These are phyloP conservation scores for Myanophis thanlyinensis DNA, from an alignment of 2,113 vertebrate genomes.

Conservation along the genomic window DNA sequence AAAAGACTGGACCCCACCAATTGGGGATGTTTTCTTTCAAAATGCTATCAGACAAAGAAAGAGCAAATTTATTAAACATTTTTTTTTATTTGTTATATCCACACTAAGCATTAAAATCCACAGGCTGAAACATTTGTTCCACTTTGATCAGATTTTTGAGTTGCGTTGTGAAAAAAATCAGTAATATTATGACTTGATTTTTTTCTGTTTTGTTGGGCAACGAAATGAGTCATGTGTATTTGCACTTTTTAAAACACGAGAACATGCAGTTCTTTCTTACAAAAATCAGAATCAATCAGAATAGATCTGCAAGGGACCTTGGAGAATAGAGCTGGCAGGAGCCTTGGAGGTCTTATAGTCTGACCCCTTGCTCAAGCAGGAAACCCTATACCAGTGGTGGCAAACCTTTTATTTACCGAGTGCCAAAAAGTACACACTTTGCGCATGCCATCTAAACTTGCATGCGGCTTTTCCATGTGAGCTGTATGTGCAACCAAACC, in stretches of 20 bases:
- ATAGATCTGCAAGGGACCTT: neutral
- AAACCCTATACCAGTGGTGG: neutral
- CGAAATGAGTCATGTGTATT: neutral
- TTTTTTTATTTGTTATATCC: neutral
- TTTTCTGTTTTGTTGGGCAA: neutral
- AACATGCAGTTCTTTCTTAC: neutral
- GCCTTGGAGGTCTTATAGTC: neutral
- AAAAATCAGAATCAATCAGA: neutral
- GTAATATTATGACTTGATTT: slow-evolving; percentile 16
- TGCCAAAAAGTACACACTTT: too few relatives aligned
- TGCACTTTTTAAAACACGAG: neutral
- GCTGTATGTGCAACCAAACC: too few relatives aligned
- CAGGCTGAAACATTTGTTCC: neutral
- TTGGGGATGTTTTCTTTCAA: neutral
- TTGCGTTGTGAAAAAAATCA: neutral
- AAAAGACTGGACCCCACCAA: too few relatives aligned
- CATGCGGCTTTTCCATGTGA: too few relatives aligned
- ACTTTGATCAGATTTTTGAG: neutral
- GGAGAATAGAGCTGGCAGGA: too few relatives aligned
- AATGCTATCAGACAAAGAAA: neutral
- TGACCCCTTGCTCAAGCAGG: neutral
- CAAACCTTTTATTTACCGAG: too few relatives aligned
- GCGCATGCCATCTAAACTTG: too few relatives aligned
- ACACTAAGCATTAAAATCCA: neutral
- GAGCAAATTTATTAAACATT: neutral